These are phyloP conservation scores for Cyclura pinguis DNA, from an alignment of 2,797 vertebrate species.

Conservation along the genomic window DNA sequence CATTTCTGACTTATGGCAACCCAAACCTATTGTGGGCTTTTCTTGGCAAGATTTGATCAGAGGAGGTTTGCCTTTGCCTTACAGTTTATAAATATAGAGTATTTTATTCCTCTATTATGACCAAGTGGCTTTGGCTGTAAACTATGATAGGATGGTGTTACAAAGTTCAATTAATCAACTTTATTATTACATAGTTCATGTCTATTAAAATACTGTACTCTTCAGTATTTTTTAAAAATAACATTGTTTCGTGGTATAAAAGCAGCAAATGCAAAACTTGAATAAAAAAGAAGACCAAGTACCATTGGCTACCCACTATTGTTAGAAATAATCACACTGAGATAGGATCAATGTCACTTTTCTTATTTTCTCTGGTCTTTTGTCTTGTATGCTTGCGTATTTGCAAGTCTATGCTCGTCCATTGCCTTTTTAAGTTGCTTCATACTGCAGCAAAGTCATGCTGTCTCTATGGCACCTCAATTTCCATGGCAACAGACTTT, in stretches of 20 bases:
- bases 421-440: slow-evolving; percentile 43
- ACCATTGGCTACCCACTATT: background rate
- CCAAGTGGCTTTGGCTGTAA: background rate
- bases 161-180: too few relatives aligned
- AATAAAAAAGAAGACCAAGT: background rate
- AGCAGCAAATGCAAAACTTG: background rate
- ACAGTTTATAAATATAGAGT: slow-evolving; percentile 5
- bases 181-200: background rate
- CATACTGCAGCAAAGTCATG: slow-evolving; percentile 40
- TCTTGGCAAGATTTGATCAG: too few relatives aligned
- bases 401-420: background rate
- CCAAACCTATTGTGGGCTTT: too few relatives aligned
- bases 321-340: slow-evolving; percentile 2
- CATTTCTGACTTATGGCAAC: too few relatives aligned
- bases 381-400: slow-evolving; percentile 25
- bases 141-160: background rate
- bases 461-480: background rate
- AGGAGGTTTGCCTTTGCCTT: background rate
- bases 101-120: background rate
- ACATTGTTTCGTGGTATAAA: background rate
- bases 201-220: background rate
- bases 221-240: background rate
- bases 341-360: slow-evolving; percentile 17
- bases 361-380: slow-evolving; percentile 13
- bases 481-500: slow-evolving; percentile 39